A percentile compares a stretch with the other conserved stretches of the same genome.
phyloP scores from a whole-genome alignment of 1,140 invertebrate genomes.

The Pseudachorutes palmiensis region DNA sequence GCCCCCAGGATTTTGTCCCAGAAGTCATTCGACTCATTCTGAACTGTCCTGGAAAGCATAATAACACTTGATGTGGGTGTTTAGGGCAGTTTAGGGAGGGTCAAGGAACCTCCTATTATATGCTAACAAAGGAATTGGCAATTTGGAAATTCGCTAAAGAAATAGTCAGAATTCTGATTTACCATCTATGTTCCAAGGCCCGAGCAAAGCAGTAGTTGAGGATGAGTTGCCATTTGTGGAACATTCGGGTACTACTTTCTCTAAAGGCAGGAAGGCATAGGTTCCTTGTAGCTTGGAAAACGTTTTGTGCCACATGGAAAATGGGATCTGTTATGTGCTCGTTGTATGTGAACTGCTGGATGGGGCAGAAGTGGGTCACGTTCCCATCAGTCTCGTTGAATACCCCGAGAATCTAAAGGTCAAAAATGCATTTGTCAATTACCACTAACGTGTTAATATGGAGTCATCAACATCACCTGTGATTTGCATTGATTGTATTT shows the following conservation, averaged over 20 bases:
- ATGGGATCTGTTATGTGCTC: background rate
- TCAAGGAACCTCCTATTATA: too few relatives aligned
- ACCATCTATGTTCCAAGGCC: background rate
- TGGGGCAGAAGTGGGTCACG: background rate
- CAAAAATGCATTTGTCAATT: background rate
- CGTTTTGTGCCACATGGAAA: background rate
- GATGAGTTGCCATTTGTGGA: background rate
- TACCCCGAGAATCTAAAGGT: background rate
- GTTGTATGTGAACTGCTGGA: background rate
- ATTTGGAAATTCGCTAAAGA: background rate
- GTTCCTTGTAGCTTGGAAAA: background rate
- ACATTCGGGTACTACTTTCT: background rate
- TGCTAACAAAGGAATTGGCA: background rate
- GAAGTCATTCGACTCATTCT: background rate
- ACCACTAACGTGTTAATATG: background rate
- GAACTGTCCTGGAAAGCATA: background rate
- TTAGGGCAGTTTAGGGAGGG: too few relatives aligned
- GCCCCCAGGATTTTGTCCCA: background rate
- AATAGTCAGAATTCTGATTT: background rate
- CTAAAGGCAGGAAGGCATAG: background rate
- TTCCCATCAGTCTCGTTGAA: background rate
- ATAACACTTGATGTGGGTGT: too few relatives aligned
- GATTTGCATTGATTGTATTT: background rate
- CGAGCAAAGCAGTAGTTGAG: background rate
- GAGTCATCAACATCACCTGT: background rate